Evolutionary conservation across 1,140 invertebrate species (phyloP).

Genomic region (Grapholita molesta): DNA sequence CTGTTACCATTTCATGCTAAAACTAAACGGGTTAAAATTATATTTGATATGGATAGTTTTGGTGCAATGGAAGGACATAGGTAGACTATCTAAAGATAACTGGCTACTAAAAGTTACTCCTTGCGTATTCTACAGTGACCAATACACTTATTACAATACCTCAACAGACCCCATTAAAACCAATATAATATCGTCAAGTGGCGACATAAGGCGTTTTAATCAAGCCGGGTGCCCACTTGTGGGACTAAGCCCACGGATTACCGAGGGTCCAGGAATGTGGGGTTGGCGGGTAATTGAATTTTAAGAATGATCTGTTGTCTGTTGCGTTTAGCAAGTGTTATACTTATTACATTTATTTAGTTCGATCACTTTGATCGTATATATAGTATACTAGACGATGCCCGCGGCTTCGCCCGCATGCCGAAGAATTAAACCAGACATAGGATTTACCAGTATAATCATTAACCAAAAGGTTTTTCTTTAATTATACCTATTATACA

Average conservation of each 20-base stretch:
- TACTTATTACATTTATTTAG: background rate
- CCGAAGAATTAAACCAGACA: no score
- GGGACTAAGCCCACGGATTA: conserved; percentile 3
- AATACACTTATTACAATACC: background rate
- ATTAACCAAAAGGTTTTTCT: no score
- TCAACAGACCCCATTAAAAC: background rate
- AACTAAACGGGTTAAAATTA: no score
- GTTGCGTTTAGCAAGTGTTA: background rate
- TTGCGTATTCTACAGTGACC: background rate
- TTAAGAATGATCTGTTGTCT: conserved; percentile 1
- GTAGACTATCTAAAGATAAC: no score
- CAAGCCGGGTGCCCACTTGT: conserved; percentile 28
- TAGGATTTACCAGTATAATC: no score
- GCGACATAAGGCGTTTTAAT: conserved; percentile 53
- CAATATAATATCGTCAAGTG: conserved; percentile 22
- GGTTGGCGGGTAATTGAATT: conserved; percentile 14
- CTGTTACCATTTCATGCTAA: no score
- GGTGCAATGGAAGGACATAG: no score
- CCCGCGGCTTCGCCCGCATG: no score
- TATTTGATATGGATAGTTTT: no score
- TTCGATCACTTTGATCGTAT: background rate
- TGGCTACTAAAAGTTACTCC: no score
- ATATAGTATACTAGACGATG: no score
- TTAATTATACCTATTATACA: no score
- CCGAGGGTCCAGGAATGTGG: conserved; percentile 1